Evolutionary conservation across 2,113 vertebrate genomes (phyloP).

Genomic region (Aegithalos caudatus): DNA sequence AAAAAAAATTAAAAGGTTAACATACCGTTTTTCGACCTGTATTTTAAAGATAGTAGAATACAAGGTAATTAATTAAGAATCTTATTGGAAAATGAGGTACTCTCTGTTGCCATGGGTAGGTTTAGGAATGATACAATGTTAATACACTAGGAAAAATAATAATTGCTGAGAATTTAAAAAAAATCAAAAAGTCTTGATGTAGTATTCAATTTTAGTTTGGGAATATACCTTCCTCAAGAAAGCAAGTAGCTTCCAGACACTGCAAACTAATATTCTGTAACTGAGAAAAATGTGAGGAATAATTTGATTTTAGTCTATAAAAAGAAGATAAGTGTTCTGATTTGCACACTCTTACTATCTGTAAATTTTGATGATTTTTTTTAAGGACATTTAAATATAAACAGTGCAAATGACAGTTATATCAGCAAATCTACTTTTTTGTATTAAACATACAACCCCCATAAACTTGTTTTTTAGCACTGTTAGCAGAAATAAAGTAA

Average conservation of each 20-base stretch:
- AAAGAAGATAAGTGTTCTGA: slow-evolving; percentile 69
- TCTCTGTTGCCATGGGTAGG: background rate
- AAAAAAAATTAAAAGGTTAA: slow-evolving; percentile 48
- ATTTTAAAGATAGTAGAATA: slow-evolving; percentile 37
- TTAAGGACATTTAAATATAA: slow-evolving; percentile 73
- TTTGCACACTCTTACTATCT: slow-evolving; percentile 51
- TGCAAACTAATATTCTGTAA: slow-evolving; percentile 67
- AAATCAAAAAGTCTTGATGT: background rate
- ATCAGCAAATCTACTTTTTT: slow-evolving; percentile 69
- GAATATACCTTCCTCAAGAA: slow-evolving; percentile 59
- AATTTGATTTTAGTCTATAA: slow-evolving; percentile 72
- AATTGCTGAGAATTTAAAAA: background rate
- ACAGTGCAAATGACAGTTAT: slow-evolving; percentile 69
- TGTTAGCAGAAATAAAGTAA: slow-evolving; percentile 6
- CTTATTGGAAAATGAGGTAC: background rate
- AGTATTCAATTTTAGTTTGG: slow-evolving; percentile 39
- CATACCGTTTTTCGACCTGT: slow-evolving; percentile 29
- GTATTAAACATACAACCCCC: background rate
- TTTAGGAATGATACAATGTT: background rate
- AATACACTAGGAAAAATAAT: background rate
- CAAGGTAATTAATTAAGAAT: slow-evolving; percentile 28
- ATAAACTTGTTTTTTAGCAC: slow-evolving; percentile 17
- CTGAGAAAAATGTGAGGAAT: slow-evolving; percentile 68
- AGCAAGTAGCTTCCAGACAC: slow-evolving; percentile 37
- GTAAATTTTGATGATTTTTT: slow-evolving; percentile 68